phyloP scores from a whole-genome alignment of 2,797 vertebrate genomes.

The Ptychadena robeensis region DNA sequence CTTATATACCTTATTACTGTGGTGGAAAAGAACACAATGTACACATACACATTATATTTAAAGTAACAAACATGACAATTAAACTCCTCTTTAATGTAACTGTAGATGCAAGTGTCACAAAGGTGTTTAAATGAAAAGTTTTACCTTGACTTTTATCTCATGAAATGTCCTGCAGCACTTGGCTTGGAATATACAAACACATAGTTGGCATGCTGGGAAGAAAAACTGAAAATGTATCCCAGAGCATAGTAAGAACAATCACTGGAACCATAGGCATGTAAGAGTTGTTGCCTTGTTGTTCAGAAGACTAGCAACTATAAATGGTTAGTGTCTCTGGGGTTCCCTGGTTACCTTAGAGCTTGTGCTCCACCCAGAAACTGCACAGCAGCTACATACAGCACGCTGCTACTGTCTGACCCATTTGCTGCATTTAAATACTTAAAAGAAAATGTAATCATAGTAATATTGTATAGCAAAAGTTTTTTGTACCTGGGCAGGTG shows the following conservation, averaged over 20 bases:
- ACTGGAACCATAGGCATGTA: constrained; percentile 28
- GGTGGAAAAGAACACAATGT: too few relatives aligned
- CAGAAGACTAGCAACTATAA: not conserved
- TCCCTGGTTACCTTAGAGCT: constrained; percentile 47
- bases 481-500: too few relatives aligned
- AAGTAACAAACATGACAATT: not conserved
- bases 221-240: not conserved
- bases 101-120: not conserved
- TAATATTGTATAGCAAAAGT: not conserved
- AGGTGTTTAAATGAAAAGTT: not conserved
- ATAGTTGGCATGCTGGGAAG: not conserved
- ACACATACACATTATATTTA: not conserved
- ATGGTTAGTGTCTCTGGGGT: constrained; percentile 39
- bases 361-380: constrained; percentile 41
- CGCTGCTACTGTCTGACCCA: not conserved
- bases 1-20: too few relatives aligned
- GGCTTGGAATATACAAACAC: not conserved
- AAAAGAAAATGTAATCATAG: not conserved
- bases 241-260: constrained; percentile 4
- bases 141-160: constrained; percentile 31
- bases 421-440: not conserved
- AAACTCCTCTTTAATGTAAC: not conserved
- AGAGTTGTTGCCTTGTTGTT: constrained; percentile 11
- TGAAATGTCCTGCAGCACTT: not conserved
- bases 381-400: constrained; percentile 1